Evolutionary conservation across 2,113 vertebrate genomes (phyloP), one percentile per base, ranked within the genome.

Genomic region (Thamnophis sirtalis): DNA sequence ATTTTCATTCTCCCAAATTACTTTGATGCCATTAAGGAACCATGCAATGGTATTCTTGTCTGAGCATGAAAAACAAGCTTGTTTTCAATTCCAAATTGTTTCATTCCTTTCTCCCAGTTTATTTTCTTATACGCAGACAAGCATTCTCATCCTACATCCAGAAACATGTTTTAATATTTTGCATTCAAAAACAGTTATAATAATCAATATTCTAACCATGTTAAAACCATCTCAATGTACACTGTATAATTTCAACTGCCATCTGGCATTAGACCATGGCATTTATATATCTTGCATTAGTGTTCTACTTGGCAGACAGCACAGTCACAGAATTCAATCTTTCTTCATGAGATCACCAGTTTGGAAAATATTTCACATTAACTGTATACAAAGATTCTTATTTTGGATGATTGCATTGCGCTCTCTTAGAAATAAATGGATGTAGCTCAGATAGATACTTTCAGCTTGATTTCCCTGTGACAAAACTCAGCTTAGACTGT

Each of bases 231-330:
- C 10, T 90, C 38, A 88, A 56, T 50, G 51, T 91, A 43, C 1
- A 58, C 89, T 21, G 54, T 21, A 89, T n/a, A 8, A 24, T 90
- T 93, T 55, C 89, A 49, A 7, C 92, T 93, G 56, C 89, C 60
- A 90, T 6, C 93, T 88, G 43, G 73, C 22, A 0, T 80, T 86
- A 15, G 7, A 6, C 6, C 58, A 90, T 33, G 33, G 4, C 22
- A 91, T 24, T 86, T 38, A 91, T 84, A 17, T 93, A 73, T 19
- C 43, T 88, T 92, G 22, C 13, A 28, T 90, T 28, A 22, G 43
- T 11, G 89, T 90, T 94, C 28, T 87, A 33, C 51, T 73, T 93
- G 88, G 84, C 55, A 90, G 56, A 50, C 11, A 28, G 17, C 24
- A 9, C n/a, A 73, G 85, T 73, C 33, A 54, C 24, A 21, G 51